These are phyloP conservation scores for Ochlodes sylvanus DNA, from an alignment of 2,888 invertebrate genomes.

Conservation along the genomic window DNA sequence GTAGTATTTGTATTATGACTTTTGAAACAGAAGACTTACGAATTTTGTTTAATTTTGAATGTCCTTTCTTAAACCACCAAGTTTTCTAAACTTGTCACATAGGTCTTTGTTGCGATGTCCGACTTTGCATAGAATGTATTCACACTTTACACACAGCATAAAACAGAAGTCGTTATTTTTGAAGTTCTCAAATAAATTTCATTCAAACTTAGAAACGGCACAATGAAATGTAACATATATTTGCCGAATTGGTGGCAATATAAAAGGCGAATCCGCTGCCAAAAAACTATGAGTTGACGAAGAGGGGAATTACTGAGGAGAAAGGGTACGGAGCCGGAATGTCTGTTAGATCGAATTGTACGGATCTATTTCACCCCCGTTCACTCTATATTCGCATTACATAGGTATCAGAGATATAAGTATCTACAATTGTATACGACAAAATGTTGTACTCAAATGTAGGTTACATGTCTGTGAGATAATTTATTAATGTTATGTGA, in stretches of 20 bases:
- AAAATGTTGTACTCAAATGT: constrained; percentile 12
- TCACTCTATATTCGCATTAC: constrained; percentile 20
- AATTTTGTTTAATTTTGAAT: too few relatives aligned
- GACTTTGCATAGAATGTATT: constrained; percentile 6
- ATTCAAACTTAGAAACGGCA: constrained; percentile 33
- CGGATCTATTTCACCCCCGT: constrained; percentile 20
- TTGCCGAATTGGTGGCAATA: constrained; percentile 32
- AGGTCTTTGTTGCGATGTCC: neutral
- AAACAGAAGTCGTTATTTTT: constrained; percentile 8
- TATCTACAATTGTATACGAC: neutral
- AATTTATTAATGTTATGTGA: constrained; percentile 13
- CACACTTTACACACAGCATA: constrained; percentile 11
- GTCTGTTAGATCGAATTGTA: constrained; percentile 26
- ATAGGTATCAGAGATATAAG: neutral
- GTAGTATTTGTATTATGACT: too few relatives aligned
- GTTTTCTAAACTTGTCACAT: neutral
- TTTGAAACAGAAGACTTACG: too few relatives aligned
- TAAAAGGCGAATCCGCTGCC: constrained; percentile 29
- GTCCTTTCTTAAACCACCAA: too few relatives aligned
- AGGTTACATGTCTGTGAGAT: neutral
- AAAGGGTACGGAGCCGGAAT: constrained; percentile 21
- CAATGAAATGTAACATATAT: constrained; percentile 28
- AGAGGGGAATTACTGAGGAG: constrained; percentile 9
- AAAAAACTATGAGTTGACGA: constrained; percentile 32
- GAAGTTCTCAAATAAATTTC: constrained; percentile 33